Evolutionary conservation across 2,113 vertebrate genomes (phyloP).

Genomic region (Anthoscopus minutus): DNA sequence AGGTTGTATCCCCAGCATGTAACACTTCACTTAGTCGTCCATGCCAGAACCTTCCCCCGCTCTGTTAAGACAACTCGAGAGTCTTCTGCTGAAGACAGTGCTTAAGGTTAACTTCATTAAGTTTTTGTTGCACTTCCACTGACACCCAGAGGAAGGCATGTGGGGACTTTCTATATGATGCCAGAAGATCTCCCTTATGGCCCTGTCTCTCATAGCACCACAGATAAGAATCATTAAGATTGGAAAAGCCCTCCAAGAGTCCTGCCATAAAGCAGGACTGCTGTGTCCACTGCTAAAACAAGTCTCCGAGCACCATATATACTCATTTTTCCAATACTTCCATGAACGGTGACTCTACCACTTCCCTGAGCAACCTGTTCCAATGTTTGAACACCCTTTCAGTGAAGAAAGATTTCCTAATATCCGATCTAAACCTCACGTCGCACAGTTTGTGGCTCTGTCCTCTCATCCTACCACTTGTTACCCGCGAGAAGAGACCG

Average conservation of each 20-base stretch:
- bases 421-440: neutral
- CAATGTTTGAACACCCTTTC: neutral
- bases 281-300: neutral
- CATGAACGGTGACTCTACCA: neutral
- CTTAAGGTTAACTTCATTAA: neutral
- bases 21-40: neutral
- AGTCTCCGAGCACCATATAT: neutral
- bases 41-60: neutral
- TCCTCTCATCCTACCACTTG: neutral
- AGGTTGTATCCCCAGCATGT: neutral
- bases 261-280: neutral
- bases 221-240: neutral
- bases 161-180: neutral
- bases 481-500: neutral
- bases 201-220: neutral
- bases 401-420: neutral
- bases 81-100: neutral
- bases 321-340: neutral
- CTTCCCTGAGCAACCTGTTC: neutral
- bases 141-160: neutral
- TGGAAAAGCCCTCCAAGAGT: neutral
- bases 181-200: neutral
- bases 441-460: neutral
- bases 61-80: neutral
- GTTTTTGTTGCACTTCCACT: neutral